phyloP scores from a whole-genome alignment of 2,113 vertebrate species.

The Dasyprocta punctata region DNA sequence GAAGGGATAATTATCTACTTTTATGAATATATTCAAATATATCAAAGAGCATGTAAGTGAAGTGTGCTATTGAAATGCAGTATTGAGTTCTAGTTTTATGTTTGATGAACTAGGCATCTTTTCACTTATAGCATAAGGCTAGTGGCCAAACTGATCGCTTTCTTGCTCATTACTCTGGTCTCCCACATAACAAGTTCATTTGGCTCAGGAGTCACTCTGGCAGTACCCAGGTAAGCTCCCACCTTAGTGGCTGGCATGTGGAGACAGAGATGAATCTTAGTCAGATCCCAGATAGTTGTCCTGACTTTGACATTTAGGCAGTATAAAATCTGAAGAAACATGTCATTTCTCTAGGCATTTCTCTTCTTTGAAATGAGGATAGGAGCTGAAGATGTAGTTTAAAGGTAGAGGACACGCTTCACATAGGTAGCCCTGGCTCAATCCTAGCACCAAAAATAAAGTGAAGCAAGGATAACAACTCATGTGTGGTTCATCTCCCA shows the following conservation, averaged over 20 bases:
- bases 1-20: not conserved
- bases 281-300: not conserved
- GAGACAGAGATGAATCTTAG: not conserved
- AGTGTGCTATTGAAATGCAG: not conserved
- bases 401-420: not conserved
- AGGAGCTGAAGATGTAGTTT: not conserved
- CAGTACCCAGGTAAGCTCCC: not conserved
- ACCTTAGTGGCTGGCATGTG: not conserved
- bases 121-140: not conserved
- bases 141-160: not conserved
- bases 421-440: not conserved
- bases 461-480: not conserved
- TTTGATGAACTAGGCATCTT: not conserved
- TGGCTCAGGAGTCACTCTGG: not conserved
- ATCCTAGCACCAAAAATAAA: not conserved
- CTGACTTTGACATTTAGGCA: not conserved
- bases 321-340: not conserved
- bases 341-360: not conserved
- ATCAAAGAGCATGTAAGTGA: not conserved
- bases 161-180: not conserved
- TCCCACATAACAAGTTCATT: not conserved
- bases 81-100: not conserved
- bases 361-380: slow-evolving; percentile 4
- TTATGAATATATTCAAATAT: not conserved
- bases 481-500: not conserved